Base-by-base conservation (phyloP, 2,888 invertebrate species). In the Nomada lathburiana region DNA sequence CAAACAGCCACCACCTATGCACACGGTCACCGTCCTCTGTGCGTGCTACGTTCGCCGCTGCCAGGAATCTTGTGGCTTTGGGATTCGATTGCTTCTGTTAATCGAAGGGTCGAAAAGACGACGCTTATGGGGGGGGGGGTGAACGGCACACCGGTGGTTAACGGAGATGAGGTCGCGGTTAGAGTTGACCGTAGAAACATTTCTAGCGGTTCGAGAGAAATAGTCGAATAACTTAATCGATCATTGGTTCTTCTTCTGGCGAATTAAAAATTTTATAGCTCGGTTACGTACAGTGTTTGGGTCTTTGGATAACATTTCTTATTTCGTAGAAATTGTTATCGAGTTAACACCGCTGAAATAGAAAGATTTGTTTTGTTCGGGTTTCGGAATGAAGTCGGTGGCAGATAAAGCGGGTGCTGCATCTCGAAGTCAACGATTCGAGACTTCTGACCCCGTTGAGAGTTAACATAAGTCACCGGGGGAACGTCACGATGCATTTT, bases 1-100 rank as follows among this genome's bases (percentile, higher is more conserved):
- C 80, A 63, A 82, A 82, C 63, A 59, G 68, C 71, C 82, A 42
- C 53, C 50, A 68, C 57, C 44, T 64, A 63, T 64, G 55, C 64
- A 65, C 70, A 60, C 60, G 60, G 26, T 47, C 44, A 9, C 9
- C 47, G 16, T n/a, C 29, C 64, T 64, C 36, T 63, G 23, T 70
- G 36, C 16, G 57, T 20, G 42, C 59, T n/a, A 69, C 70, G 57
- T 52, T 76, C 59, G 64, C 65, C 44, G 64, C 47, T 23, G 55
- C 55, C 42, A 26, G 42, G 55, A 71, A 59, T 71, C 29, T 70
- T 42, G 76, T 52, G 36, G 69, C n/a, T 42, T 57, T 47, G 10
- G 10, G 47, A n/a, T 55, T 76, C 64, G 63, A 71, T 42, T 57
- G 71, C 47, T 50, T 70, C 55, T 29, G 47, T 47, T 55, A 63